Percentiles rank a stretch among this genome's conserved stretches.
phyloP scores from a whole-genome alignment of 2,888 invertebrate genomes.

The Prosopocoilus inquinatus region DNA sequence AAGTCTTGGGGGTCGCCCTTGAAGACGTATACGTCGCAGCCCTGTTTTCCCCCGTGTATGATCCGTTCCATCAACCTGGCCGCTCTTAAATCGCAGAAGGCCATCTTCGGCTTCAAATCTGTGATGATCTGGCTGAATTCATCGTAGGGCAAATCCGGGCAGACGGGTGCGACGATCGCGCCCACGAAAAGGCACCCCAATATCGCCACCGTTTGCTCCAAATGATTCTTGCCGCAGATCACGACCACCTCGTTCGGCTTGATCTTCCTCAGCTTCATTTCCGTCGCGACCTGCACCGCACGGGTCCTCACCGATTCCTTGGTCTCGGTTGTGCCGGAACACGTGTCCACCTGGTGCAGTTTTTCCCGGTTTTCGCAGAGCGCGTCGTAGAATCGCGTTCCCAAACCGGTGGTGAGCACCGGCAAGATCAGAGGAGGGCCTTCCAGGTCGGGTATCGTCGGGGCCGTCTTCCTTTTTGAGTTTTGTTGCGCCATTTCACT shows the following conservation, averaged over 20 bases:
- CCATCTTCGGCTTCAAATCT: constrained; percentile 40
- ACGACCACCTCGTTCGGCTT: constrained; percentile 37
- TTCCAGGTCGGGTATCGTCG: not conserved
- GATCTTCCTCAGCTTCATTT: constrained; percentile 33
- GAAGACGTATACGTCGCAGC: constrained; percentile 22
- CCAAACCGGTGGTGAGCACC: constrained; percentile 30
- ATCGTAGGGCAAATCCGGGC: constrained; percentile 31
- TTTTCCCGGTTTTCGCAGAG: constrained; percentile 34
- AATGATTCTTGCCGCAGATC: constrained; percentile 37
- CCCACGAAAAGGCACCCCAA: constrained; percentile 39
- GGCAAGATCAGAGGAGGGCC: constrained; percentile 2
- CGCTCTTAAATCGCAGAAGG: constrained; percentile 40
- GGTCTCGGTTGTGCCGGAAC: constrained; percentile 38
- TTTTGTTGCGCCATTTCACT: too few species aligned
- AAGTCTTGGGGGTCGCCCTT: constrained; percentile 28
- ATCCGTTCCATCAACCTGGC: constrained; percentile 36
- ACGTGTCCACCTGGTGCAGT: constrained; percentile 40
- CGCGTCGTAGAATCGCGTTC: constrained; percentile 33
- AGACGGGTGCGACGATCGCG: constrained; percentile 40
- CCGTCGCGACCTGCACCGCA: constrained; percentile 37
- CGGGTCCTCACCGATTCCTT: constrained; percentile 38
- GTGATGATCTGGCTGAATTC: constrained; percentile 33
- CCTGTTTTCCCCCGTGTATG: constrained; percentile 16
- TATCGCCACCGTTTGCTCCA: constrained; percentile 41
- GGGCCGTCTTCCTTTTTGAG: too few species aligned